Base-by-base conservation (phyloP, 2,888 invertebrate genomes). In the Polyommatus icarus region DNA sequence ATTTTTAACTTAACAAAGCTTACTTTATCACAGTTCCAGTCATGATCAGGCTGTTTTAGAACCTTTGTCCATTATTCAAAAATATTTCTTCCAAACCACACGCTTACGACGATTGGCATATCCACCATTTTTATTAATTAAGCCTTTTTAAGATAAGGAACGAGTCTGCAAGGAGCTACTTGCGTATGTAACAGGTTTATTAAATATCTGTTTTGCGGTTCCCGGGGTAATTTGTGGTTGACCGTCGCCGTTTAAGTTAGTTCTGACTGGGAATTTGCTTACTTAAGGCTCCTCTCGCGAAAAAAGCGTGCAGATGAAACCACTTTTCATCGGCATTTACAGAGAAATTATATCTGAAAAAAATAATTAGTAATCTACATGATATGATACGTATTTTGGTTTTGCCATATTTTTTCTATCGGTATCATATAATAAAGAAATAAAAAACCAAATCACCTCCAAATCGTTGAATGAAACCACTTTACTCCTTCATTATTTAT, bases 161-260 rank as follows among this genome's bases (percentile, higher is more conserved):
- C 67, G 67, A 67, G 29, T 67, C 67, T 15, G 67, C 29, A 67
- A 61, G 24, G 24, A 61, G 67, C 32, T 67, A 67, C 67, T 67
- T 67, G 29, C 15, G 29, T 29, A 67, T 67, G 67, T 67, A 67
- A 67, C 67, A 67, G 29, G 46, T 40, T 73, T 40, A 73, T 73
- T 73, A 73, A 73, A 46, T 73, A 24, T 36, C 73, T 3, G 73
- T 40, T 36, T 73, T 73, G 73, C 24, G 73, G 73, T 73, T 40
- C 36, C 72, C 36, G 36, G 36, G 1, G 73, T 12, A 73, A 73
- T 73, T 73, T 73, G 73, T 46, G 73, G 73, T 73, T 40, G 73
- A 73, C 73, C 40, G 46, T 40, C 67, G 1, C 67, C 6, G 29
- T 18, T 67, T 67, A 67, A 67, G 67, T 67, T 6, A 67, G 29